Evolutionary conservation across 1,140 invertebrate species (phyloP), one percentile per base, ranked within the genome.

Genomic region (Macrobrachium nipponense): DNA sequence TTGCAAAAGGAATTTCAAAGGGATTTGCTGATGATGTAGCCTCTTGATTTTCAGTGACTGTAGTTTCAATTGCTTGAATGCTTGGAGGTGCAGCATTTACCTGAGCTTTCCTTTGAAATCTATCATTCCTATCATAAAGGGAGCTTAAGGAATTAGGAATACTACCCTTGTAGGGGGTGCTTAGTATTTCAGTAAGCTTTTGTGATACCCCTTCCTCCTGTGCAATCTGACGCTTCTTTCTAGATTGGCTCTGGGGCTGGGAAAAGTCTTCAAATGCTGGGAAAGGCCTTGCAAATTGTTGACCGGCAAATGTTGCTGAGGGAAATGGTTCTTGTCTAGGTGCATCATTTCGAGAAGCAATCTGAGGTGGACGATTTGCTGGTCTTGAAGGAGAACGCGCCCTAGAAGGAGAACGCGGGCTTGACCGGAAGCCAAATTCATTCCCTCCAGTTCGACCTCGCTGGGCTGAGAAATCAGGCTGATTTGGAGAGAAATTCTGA

Each of bases 211-310:
- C 61, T 70, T 80, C 77, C 36, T 44, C 17, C 51, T 51, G 77
- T 12, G 68, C 62, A 58, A 75, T 78, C 59, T 86, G 77, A 18
- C 84, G 77, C 77, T 76, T 79, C 60, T 86, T 27, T 51, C 84
- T 73, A 18, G 77, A 59, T 17, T 80, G 59, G 44, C 84, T 58
- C 7, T 76, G 66, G 2, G 84, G 80, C 68, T 86, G 77, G 62
- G 80, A 86, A 76, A 86, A 86, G 51, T 68, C 44, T 77, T 80
- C 84, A 51, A 86, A 20, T 51, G 73, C 77, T 43, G 84, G 27
- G 58, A 80, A 79, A 58, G 23, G n/a, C 5, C 77, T 61, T 10
- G 8, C 27, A 60, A 86, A 80, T 70, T 86, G 84, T 20, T 86
- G 84, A n/a, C 84, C 84, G 59, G 84, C 44, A 78, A 85, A 80